phyloP scores from a whole-genome alignment of 2,797 vertebrate genomes.

The Clarias laeviceps region DNA sequence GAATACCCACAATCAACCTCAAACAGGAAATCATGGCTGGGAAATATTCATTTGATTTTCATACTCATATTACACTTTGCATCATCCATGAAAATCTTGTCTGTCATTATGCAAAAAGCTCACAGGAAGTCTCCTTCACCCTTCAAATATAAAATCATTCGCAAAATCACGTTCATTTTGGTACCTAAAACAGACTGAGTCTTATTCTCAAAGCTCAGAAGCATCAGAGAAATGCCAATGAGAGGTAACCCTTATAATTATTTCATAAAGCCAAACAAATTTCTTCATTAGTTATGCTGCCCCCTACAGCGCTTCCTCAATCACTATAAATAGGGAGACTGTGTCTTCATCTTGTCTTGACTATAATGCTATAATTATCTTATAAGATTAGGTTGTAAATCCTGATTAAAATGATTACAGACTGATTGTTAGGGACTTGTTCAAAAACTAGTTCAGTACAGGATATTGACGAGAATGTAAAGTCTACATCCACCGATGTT shows the following conservation, averaged over 20 bases:
- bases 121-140: constrained; percentile 1
- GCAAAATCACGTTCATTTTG: constrained; percentile 21
- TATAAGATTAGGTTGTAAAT: constrained; percentile 4
- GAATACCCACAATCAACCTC: neutral
- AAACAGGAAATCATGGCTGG: constrained; percentile 6
- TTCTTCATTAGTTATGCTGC: constrained; percentile 31
- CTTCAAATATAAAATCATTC: neutral
- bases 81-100: neutral
- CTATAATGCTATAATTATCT: constrained; percentile 22
- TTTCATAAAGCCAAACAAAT: constrained; percentile 33
- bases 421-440: neutral
- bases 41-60: neutral
- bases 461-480: neutral
- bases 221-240: neutral
- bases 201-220: neutral
- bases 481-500: neutral
- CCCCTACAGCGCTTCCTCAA: constrained; percentile 17
- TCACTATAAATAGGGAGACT: constrained; percentile 29
- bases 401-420: constrained; percentile 42
- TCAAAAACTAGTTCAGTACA: neutral
- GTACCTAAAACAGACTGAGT: neutral
- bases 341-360: constrained; percentile 20
- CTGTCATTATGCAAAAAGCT: constrained; percentile 7
- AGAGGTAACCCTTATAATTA: constrained; percentile 24
- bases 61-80: neutral